A percentile compares a stretch with the other conserved stretches of the same genome.
phyloP scores from a whole-genome alignment of 2,888 invertebrate species.

The Mongoloraphidia duomilia region DNA sequence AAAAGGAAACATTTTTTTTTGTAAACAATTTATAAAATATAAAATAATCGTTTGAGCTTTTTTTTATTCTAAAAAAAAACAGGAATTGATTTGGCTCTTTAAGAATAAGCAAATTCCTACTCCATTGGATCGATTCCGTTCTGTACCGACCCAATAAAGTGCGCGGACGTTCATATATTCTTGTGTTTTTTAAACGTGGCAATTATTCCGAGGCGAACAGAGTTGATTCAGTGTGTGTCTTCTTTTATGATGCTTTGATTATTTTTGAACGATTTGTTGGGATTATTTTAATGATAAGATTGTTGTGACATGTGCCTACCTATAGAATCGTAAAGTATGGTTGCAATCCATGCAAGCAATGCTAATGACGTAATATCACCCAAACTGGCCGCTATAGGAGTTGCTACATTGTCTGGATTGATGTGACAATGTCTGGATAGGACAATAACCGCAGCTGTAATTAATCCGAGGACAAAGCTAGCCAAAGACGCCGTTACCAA shows the following conservation, averaged over 20 bases:
- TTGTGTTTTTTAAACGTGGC: too few relatives aligned
- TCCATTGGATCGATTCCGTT: too few relatives aligned
- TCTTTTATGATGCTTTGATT: too few relatives aligned
- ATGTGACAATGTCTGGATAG: slow-evolving; percentile 51
- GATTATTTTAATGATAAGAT: too few relatives aligned
- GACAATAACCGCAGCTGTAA: slow-evolving; percentile 59
- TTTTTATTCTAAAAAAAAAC: too few relatives aligned
- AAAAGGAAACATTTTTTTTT: neutral
- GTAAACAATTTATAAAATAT: neutral
- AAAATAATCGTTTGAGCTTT: neutral
- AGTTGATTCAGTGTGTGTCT: too few relatives aligned
- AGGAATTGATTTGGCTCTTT: too few relatives aligned
- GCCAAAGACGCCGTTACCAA: slow-evolving; percentile 63
- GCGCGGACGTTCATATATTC: too few relatives aligned
- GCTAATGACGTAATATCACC: slow-evolving; percentile 62
- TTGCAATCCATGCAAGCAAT: slow-evolving; percentile 42
- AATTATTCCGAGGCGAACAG: too few relatives aligned
- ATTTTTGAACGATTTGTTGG: too few relatives aligned
- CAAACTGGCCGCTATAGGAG: slow-evolving; percentile 66
- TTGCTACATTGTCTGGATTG: slow-evolving; percentile 69
- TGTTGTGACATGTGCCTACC: slow-evolving; percentile 24
- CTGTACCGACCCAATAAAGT: too few relatives aligned
- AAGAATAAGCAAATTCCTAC: too few relatives aligned
- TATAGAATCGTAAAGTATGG: slow-evolving; percentile 39
- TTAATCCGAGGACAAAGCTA: slow-evolving; percentile 52